phyloP scores from a whole-genome alignment of 2,888 invertebrate species.

The Philopedon plagiatum region DNA sequence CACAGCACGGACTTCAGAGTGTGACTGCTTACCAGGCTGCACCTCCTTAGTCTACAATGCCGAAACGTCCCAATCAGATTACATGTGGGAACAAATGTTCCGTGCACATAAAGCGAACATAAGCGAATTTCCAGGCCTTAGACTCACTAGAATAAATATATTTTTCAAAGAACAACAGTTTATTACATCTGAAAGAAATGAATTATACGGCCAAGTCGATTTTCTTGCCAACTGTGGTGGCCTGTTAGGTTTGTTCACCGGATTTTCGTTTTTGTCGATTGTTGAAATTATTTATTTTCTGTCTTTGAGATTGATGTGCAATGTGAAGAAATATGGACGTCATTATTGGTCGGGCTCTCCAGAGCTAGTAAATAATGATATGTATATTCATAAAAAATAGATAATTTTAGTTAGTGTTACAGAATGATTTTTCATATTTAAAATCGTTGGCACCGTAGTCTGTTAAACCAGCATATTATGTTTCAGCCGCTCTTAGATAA shows the following conservation, averaged over 20 bases:
- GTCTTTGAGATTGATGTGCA: slow-evolving; percentile 70
- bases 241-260: slow-evolving; percentile 74
- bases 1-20: slow-evolving; percentile 60
- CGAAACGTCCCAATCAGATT: slow-evolving; percentile 81
- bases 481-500: too few species aligned
- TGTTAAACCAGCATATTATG: too few species aligned
- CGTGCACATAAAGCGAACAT: slow-evolving; percentile 70
- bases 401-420: too few species aligned
- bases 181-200: slow-evolving; percentile 72
- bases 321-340: slow-evolving; percentile 68
- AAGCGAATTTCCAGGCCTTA: slow-evolving; percentile 66
- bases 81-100: slow-evolving; percentile 75
- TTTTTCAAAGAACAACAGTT: slow-evolving; percentile 80
- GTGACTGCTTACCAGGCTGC: slow-evolving; percentile 77
- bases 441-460: not conserved
- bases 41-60: slow-evolving; percentile 81
- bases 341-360: slow-evolving; percentile 66
- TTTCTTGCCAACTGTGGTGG: slow-evolving; percentile 75
- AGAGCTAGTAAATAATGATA: slow-evolving; percentile 59
- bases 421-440: too few species aligned
- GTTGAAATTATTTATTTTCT: slow-evolving; percentile 76
- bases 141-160: slow-evolving; percentile 76
- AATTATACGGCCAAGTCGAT: slow-evolving; percentile 73
- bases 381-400: slow-evolving; percentile 58
- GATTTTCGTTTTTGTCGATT: slow-evolving; percentile 76